phyloP scores from a whole-genome alignment of 2,888 invertebrate species.

The Nemurella pictetii region DNA sequence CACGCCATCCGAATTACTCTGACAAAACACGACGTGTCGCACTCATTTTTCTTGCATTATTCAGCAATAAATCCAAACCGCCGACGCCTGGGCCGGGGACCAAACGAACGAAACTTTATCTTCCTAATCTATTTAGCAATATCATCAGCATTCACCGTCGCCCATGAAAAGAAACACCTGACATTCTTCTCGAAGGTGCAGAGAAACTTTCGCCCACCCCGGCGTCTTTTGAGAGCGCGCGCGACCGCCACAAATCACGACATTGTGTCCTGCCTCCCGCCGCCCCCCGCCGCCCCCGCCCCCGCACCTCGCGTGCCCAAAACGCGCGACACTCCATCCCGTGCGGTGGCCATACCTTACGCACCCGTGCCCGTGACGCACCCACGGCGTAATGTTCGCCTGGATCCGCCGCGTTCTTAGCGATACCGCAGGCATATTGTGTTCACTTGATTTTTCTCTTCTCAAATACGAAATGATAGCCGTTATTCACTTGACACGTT shows the following conservation, averaged over 20 bases:
- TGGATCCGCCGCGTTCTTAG: too few species aligned
- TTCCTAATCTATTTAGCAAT: not conserved
- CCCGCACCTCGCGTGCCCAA: conserved; percentile 32
- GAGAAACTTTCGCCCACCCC: not conserved
- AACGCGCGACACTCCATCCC: conserved; percentile 19
- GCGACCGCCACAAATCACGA: not conserved
- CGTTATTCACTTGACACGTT: not conserved
- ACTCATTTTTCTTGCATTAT: not conserved
- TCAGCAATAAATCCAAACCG: not conserved
- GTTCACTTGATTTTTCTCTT: not conserved
- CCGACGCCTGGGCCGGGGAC: not conserved
- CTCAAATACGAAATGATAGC: conserved; percentile 1
- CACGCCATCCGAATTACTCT: not conserved
- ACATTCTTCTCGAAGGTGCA: not conserved
- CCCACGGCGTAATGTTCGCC: not conserved
- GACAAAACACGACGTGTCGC: not conserved
- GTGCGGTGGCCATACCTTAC: not conserved
- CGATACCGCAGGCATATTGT: not conserved
- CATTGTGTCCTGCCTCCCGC: not conserved
- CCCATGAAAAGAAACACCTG: not conserved
- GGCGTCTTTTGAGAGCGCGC: not conserved
- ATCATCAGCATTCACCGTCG: not conserved
- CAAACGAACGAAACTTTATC: not conserved
- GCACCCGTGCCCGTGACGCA: not conserved
- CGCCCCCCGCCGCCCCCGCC: not conserved